Evolutionary conservation across 2,797 vertebrate species (phyloP).

Genomic region (Pangasius macronema): DNA sequence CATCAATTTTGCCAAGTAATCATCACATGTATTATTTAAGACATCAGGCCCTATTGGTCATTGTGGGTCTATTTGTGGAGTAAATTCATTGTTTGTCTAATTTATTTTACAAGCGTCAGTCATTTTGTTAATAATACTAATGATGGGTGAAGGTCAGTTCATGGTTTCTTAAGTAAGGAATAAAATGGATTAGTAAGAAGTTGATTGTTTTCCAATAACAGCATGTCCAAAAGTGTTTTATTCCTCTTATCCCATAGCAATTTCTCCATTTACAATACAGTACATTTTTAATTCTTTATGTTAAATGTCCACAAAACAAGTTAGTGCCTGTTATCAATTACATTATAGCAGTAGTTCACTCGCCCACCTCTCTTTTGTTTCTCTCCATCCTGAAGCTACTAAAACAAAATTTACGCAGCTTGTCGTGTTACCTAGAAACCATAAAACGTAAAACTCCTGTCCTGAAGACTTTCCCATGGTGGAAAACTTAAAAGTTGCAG

Average conservation of each 20-base stretch:
- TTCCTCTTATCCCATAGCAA: neutral
- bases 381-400: neutral
- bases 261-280: neutral
- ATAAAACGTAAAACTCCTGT: neutral
- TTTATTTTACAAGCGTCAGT: neutral
- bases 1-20: neutral
- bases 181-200: neutral
- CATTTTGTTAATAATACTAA: neutral
- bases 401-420: neutral
- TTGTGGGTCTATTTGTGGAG: neutral
- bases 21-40: neutral
- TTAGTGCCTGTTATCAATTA: neutral
- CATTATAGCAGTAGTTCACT: neutral
- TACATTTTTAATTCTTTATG: neutral
- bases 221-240: neutral
- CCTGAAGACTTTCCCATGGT: neutral
- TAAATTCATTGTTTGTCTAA: neutral
- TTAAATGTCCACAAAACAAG: neutral
- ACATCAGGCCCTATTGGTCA: neutral
- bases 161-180: neutral
- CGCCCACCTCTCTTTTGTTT: neutral
- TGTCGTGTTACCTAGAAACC: neutral
- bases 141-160: neutral
- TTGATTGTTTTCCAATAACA: slow-evolving; percentile 1
- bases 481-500: neutral